These are phyloP conservation scores for Thaumatotibia leucotreta DNA, from an alignment of 1,140 invertebrate genomes.

Conservation along the genomic window DNA sequence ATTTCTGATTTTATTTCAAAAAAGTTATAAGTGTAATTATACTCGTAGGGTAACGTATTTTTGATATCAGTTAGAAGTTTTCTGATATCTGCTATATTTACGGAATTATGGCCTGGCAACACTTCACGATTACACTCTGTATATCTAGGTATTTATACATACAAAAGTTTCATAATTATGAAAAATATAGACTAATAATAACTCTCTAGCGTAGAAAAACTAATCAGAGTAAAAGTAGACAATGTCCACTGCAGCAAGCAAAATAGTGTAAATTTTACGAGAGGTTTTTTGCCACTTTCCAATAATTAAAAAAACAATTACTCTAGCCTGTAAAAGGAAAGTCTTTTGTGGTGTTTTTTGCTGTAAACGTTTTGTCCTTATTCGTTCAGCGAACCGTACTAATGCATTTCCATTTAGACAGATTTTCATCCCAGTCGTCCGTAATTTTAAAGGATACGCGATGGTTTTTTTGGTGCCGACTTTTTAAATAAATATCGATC, in stretches of 20 bases:
- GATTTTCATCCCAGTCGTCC: not conserved
- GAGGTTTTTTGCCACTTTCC: not conserved
- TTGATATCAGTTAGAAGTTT: no score
- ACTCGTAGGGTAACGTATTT: no score
- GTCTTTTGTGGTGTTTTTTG: not conserved
- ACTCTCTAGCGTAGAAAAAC: not conserved
- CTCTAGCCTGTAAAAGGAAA: not conserved
- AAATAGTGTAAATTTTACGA: not conserved
- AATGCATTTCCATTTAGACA: constrained; percentile 4
- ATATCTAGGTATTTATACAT: no score
- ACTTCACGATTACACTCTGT: no score
- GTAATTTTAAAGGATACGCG: not conserved
- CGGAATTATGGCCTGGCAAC: no score
- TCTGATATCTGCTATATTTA: no score
- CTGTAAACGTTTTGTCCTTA: not conserved
- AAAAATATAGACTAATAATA: not conserved
- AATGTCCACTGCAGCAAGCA: not conserved
- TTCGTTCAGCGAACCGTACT: not conserved
- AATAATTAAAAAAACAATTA: constrained; percentile 7
- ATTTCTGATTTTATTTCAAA: no score
- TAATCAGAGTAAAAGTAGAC: not conserved
- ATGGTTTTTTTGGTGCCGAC: not conserved
- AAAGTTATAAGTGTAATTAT: no score
- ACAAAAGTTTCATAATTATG: not conserved
- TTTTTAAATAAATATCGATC: not conserved